Conservation (phyloP, 1,140 invertebrate genomes). For the Maniola jurtina region DNA sequence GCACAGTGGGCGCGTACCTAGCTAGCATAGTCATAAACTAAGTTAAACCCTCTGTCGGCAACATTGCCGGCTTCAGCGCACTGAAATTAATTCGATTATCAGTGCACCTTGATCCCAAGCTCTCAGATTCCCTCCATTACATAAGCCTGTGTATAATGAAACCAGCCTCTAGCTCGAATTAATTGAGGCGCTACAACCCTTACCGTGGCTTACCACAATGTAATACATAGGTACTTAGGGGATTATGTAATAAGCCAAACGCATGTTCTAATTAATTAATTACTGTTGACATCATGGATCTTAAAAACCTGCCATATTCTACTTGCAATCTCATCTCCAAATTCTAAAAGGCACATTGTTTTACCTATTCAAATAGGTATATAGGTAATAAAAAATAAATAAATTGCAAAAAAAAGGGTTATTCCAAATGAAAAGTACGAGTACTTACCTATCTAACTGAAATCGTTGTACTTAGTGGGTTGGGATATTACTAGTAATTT, state of each 20-base stretch:
- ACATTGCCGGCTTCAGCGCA: conserved; percentile 62
- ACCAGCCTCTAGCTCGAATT: conserved; percentile 6
- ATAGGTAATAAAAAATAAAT: no score
- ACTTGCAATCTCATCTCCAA: no score
- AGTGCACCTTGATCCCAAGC: conserved; percentile 69
- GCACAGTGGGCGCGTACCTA: conserved; percentile 63
- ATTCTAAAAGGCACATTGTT: no score
- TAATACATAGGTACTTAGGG: no score
- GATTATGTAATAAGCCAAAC: neutral
- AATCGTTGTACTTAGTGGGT: no score
- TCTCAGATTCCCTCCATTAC: conserved; percentile 64
- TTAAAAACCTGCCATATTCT: no score
- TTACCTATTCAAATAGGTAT: no score
- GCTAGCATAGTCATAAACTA: conserved; percentile 72
- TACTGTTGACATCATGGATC: neutral
- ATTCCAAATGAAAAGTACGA: no score
- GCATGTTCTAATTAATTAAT: neutral
- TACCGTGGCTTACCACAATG: neutral
- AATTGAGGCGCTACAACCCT: neutral
- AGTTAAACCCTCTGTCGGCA: conserved; percentile 69
- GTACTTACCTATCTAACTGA: no score
- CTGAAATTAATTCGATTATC: conserved; percentile 75
- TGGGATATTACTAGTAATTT: no score
- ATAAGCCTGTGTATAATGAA: conserved; percentile 33
- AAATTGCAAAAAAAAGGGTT: no score